A percentile compares a stretch with the other conserved stretches of the same genome.
These are phyloP conservation scores for Enteromius afrohamiltoni DNA, from an alignment of 2,797 vertebrate genomes.

Conservation along the genomic window DNA sequence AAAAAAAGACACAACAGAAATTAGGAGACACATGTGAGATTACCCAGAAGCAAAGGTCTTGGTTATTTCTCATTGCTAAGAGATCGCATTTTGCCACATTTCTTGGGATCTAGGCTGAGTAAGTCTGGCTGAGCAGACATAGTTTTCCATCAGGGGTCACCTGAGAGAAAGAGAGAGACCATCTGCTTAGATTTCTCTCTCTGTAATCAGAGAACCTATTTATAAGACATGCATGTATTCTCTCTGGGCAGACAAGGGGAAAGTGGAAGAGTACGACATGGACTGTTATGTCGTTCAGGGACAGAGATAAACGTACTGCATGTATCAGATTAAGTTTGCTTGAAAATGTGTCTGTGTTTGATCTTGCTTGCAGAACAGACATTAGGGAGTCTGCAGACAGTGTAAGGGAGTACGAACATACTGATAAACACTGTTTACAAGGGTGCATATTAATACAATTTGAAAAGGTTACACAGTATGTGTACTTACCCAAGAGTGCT, in stretches of 20 bases:
- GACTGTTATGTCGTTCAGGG: neutral
- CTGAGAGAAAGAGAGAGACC: slow-evolving; percentile 33
- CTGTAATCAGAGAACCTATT: slow-evolving; percentile 34
- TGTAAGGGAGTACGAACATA: neutral
- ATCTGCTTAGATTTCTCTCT: slow-evolving; percentile 34
- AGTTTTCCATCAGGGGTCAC: slow-evolving; percentile 69
- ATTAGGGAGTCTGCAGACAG: neutral
- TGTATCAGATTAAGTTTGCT: neutral
- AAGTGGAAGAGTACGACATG: neutral
- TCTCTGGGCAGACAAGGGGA: slow-evolving; percentile 6
- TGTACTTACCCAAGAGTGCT: neutral
- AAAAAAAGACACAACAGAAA: neutral
- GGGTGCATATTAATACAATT: neutral
- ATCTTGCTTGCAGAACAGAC: neutral
- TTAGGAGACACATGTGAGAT: neutral
- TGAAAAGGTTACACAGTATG: neutral
- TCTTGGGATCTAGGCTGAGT: slow-evolving; percentile 35
- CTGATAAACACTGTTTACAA: neutral
- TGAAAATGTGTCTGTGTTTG: slow-evolving; percentile 6
- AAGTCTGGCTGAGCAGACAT: slow-evolving; percentile 56
- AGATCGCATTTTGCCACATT: neutral
- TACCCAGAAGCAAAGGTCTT: neutral
- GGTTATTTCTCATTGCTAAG: neutral
- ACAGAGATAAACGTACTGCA: neutral
- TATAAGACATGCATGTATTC: slow-evolving; percentile 40